Evolutionary conservation across 2,888 invertebrate species (phyloP).

Genomic region (Heteromurus nitidus): DNA sequence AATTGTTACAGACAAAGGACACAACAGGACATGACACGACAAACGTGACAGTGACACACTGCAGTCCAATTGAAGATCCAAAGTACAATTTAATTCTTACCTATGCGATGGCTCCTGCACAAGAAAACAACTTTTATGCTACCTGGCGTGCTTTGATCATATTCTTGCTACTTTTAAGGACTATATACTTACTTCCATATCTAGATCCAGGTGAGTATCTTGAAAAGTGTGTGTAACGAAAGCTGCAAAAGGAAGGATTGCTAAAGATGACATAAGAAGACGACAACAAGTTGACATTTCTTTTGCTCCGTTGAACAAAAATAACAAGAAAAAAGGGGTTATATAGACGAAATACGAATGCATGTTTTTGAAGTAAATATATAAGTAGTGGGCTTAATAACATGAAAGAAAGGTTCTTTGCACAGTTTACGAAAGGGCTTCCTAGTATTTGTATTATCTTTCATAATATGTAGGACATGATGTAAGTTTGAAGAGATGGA

Average conservation of each 20-base stretch:
- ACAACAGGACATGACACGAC: slow-evolving; percentile 54
- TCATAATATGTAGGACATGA: too few relatives aligned
- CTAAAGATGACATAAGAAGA: background rate
- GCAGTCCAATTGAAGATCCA: background rate
- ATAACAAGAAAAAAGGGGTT: background rate
- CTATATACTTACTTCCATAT: background rate
- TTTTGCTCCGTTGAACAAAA: slow-evolving; percentile 1
- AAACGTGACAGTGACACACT: slow-evolving; percentile 46
- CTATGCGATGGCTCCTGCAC: background rate
- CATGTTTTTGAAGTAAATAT: too few relatives aligned
- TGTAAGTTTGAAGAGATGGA: too few relatives aligned
- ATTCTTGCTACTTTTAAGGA: background rate
- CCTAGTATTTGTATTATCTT: too few relatives aligned
- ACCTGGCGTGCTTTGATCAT: too few relatives aligned
- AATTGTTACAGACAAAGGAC: slow-evolving; percentile 29
- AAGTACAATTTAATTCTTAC: background rate
- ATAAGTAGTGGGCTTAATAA: too few relatives aligned
- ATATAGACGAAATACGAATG: background rate
- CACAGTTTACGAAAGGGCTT: too few relatives aligned
- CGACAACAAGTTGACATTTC: slow-evolving; percentile 10
- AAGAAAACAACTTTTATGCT: too few relatives aligned
- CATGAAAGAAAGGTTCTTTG: too few relatives aligned
- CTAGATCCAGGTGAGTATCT: too few relatives aligned
- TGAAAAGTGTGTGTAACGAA: too few relatives aligned
- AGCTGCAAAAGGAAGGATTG: background rate